Conservation (phyloP, 2,113 vertebrate species). For the Furnarius figulus region DNA sequence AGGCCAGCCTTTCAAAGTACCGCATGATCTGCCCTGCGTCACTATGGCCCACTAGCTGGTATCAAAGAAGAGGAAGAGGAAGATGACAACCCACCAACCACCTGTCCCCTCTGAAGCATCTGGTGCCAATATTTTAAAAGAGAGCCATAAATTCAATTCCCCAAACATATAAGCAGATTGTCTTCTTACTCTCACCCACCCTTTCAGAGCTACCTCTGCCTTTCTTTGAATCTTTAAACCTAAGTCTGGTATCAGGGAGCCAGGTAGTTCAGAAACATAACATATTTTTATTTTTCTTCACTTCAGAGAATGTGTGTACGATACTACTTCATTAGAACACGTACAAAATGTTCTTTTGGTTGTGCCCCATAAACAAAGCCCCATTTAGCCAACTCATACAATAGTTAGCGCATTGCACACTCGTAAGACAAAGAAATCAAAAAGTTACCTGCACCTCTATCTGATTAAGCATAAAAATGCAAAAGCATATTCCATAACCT, state of each 20-base stretch:
- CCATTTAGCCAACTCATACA: not conserved
- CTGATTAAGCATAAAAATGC: not conserved
- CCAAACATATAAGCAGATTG: not conserved
- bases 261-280: not conserved
- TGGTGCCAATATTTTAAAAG: not conserved
- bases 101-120: conserved; percentile 13
- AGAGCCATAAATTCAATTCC: not conserved
- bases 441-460: not conserved
- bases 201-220: not conserved
- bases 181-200: not conserved
- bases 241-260: not conserved
- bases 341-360: not conserved
- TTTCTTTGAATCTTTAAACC: not conserved
- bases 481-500: not conserved
- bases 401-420: not conserved
- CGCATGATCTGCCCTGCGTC: not conserved
- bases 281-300: not conserved
- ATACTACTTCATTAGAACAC: not conserved
- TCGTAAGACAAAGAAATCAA: not conserved
- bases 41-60: not conserved
- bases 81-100: conserved; percentile 30
- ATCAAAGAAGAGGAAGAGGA: not conserved
- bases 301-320: not conserved
- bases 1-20: not conserved
- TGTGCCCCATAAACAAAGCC: not conserved